Conservation (phyloP, 1,140 invertebrate species). For the Pissodes strobi region DNA sequence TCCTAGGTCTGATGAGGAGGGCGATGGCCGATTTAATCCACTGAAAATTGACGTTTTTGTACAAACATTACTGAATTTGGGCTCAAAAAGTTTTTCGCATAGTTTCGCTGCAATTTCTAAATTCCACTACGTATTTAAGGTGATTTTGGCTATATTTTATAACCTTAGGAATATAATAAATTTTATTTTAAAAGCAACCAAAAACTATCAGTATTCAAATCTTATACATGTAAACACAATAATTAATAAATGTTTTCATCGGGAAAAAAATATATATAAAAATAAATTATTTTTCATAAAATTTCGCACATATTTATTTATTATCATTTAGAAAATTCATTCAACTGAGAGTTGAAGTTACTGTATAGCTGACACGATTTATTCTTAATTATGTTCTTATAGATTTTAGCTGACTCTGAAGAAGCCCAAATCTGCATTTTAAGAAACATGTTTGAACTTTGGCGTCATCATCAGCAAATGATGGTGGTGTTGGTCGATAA, state of each 20-base stretch:
- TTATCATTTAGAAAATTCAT: no score
- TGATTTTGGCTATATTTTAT: constrained; percentile 56
- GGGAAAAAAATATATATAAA: no score
- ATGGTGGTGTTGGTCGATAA: constrained; percentile 95
- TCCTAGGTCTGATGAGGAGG: constrained; percentile 67
- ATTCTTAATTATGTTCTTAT: no score
- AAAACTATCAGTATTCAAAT: no score
- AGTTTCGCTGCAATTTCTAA: constrained; percentile 97
- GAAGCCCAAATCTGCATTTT: constrained; percentile 95
- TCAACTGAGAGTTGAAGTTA: no score
- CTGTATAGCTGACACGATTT: no score
- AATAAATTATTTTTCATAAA: no score
- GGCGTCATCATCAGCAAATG: constrained; percentile 96
- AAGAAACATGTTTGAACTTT: constrained; percentile 90
- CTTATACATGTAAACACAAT: no score
- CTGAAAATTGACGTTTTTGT: constrained; percentile 97
- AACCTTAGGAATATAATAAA: no score
- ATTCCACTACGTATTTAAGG: constrained; percentile 93
- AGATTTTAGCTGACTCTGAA: constrained; percentile 88
- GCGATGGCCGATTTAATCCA: constrained; percentile 76
- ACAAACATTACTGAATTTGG: constrained; percentile 89
- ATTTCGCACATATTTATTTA: no score
- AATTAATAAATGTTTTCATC: no score
- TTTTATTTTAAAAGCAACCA: no score
- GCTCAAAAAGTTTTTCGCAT: constrained; percentile 96